Percentiles rank a stretch among this genome's conserved stretches.
Evolutionary conservation across 1,140 invertebrate genomes (phyloP).

Genomic region (Drosophila mojavensis): DNA sequence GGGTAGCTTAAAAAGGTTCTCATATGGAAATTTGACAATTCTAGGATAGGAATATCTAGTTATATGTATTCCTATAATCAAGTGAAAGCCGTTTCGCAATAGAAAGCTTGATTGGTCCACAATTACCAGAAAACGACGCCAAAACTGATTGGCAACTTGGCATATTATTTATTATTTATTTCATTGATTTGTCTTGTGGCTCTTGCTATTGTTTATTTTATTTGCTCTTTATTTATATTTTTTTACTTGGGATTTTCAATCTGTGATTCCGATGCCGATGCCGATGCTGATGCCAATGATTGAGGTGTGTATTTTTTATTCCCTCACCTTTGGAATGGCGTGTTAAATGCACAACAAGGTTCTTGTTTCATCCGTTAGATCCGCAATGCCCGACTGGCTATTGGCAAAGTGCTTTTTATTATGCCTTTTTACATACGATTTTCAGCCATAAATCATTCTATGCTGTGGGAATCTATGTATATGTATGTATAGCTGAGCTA

Average conservation of each 20-base stretch:
- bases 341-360: constrained; percentile 81
- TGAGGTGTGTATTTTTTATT: constrained; percentile 49
- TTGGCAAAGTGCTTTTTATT: constrained; percentile 59
- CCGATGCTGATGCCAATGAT: constrained; percentile 2
- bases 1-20: not conserved
- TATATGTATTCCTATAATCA: no score
- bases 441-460: constrained; percentile 75
- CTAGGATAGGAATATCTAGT: no score
- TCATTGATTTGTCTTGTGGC: constrained; percentile 72
- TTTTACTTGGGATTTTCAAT: constrained; percentile 21
- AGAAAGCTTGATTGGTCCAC: constrained; percentile 64
- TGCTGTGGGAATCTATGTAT: constrained; percentile 73
- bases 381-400: constrained; percentile 65
- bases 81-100: no score
- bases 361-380: constrained; percentile 82
- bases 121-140: constrained; percentile 72
- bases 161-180: constrained; percentile 57
- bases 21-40: no score
- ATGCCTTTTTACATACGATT: constrained; percentile 63
- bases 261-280: not conserved
- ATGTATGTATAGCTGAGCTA: constrained; percentile 30
- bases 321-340: constrained; percentile 37
- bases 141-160: constrained; percentile 51
- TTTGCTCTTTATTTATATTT: not conserved
- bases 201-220: constrained; percentile 3